Base-by-base conservation (phyloP, 2,113 vertebrate genomes). In the Rhadina sibilatrix region DNA sequence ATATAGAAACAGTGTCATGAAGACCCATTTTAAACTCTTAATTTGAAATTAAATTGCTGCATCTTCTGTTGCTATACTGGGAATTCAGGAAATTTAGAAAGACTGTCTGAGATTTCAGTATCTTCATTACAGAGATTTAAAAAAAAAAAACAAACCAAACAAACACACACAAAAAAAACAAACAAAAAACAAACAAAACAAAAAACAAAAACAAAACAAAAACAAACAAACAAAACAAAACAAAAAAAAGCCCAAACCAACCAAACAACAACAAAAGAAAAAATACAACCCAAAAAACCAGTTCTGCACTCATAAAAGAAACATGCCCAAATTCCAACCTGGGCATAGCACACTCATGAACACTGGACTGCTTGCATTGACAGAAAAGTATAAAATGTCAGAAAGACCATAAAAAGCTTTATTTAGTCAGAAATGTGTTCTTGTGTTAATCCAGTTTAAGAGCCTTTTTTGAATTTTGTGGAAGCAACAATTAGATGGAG, bases 41-140 rank as follows among this genome's bases (percentile, higher is more conserved):
- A 52, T 76, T 88, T 82, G 59, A 20, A 63, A 65, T 52, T 0
- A 64, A 61, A 49, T 66, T 52, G 31, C 25, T 71, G 6, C 8
- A 10, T 46, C 15, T 76, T 20, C 25, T 59, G 28, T 71, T 31
- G 8, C 19, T 61, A 12, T n/a, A 59, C 6, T 59, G 8, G 12
- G 15, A 56, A 69, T 52, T 46, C 15, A 50, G 14, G 12, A 68
- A 72, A 77, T 69, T 64, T 35, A 78, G 17, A 61, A 89, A 50
- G 18, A 38, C 12, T 52, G 5, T 6, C 1, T 0, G 1, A 35
- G 28, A 40, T 68, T 44, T 68, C 10, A 7, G 1, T 64, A 18
- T 37, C 30, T 82, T 16, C 16, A 74, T 70, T 14, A 20, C 1
- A 74, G 12, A 15, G 20, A 49, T 54, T 60, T 11, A 15, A 74